Evolutionary conservation across 2,888 invertebrate genomes (phyloP).

Genomic region (Aphrophora alni): DNA sequence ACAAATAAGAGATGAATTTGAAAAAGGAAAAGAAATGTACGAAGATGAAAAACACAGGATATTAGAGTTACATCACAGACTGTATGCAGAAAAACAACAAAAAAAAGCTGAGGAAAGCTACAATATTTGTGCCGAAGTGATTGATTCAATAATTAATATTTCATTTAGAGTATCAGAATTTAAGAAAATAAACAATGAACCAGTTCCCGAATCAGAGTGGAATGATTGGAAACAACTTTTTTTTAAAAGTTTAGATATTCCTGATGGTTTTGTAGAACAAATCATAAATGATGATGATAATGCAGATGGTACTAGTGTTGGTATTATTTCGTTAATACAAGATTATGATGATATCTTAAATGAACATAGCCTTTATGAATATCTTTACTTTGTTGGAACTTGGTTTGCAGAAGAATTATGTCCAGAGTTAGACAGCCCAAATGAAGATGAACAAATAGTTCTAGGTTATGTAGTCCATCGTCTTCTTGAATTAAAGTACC

Average conservation of each 20-base stretch:
- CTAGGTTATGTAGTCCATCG: constrained; percentile 64
- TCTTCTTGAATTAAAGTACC: constrained; percentile 61
- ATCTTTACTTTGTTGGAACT: constrained; percentile 61
- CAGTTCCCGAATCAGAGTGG: constrained; percentile 61
- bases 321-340: constrained; percentile 60
- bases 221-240: constrained; percentile 66
- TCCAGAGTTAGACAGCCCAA: constrained; percentile 58
- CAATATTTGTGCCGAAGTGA: constrained; percentile 62
- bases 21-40: constrained; percentile 48
- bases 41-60: constrained; percentile 20
- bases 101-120: constrained; percentile 55
- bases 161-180: constrained; percentile 63
- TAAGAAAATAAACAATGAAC: constrained; percentile 56
- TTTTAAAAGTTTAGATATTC: constrained; percentile 63
- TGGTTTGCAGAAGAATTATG: constrained; percentile 61
- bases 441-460: constrained; percentile 58
- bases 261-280: constrained; percentile 54
- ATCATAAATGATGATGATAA: not conserved
- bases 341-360: constrained; percentile 63
- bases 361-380: constrained; percentile 64
- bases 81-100: constrained; percentile 61
- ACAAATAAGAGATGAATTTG: not conserved
- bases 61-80: constrained; percentile 61
- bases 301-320: constrained; percentile 52
- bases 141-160: constrained; percentile 64